A percentile compares a stretch with the other conserved stretches of the same genome.
These are phyloP conservation scores for Hippocampus comes DNA, from an alignment of 2,113 vertebrate genomes.

Conservation along the genomic window DNA sequence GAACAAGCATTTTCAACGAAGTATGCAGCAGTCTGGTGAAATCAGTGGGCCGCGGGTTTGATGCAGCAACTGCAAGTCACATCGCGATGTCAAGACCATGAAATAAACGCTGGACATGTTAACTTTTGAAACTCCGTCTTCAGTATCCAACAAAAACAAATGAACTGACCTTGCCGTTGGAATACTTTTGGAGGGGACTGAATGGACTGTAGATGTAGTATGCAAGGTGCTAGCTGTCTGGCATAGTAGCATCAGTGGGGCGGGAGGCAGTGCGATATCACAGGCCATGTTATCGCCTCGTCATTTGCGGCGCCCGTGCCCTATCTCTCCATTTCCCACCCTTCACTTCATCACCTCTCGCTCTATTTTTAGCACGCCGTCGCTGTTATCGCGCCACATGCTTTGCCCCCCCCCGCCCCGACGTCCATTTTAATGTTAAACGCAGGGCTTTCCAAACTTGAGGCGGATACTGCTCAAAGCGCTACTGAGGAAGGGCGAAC, in stretches of 20 bases:
- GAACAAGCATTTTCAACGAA: too few relatives aligned
- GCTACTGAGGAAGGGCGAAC: conserved; percentile 23
- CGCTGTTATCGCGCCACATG: not conserved
- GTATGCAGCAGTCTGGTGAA: too few relatives aligned
- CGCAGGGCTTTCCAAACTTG: conserved; percentile 38
- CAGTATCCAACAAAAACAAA: too few relatives aligned
- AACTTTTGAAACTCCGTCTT: too few relatives aligned
- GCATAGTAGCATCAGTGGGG: not conserved
- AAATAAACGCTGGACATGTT: too few relatives aligned
- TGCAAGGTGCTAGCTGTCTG: not conserved
- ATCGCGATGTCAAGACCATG: too few relatives aligned
- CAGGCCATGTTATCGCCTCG: conserved; percentile 17
- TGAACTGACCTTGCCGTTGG: too few relatives aligned
- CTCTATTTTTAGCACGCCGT: conserved; percentile 42
- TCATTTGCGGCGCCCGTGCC: not conserved
- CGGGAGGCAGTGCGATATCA: not conserved
- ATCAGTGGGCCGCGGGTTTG: too few relatives aligned
- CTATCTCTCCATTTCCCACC: conserved; percentile 20
- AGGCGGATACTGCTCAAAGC: not conserved
- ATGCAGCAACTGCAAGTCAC: too few relatives aligned
- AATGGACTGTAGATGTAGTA: not conserved
- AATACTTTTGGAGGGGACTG: too few relatives aligned
- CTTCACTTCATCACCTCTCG: conserved; percentile 34
- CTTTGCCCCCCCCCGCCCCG: conserved; percentile 45
- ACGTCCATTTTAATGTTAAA: conserved; percentile 43